Evolutionary conservation across 2,113 vertebrate genomes (phyloP).

Genomic region (Petromus typicus): DNA sequence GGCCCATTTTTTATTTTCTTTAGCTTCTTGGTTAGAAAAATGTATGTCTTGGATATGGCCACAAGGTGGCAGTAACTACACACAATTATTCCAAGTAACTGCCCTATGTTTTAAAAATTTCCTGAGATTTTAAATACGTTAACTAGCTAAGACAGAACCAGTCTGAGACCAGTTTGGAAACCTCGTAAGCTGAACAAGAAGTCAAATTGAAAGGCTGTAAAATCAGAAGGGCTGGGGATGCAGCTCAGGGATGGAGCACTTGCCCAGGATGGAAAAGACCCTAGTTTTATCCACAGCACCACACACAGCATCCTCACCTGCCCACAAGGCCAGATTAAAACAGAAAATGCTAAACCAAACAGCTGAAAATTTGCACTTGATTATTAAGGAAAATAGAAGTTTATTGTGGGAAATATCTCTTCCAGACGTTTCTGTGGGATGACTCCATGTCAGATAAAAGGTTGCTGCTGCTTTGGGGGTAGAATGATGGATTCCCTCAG

Average conservation of each 20-base stretch:
- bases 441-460: not conserved
- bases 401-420: not conserved
- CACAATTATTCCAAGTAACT: not conserved
- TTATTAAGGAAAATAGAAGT: not conserved
- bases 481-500: not conserved
- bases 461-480: not conserved
- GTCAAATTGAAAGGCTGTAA: not conserved
- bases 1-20: not conserved
- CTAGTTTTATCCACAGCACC: not conserved
- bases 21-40: not conserved
- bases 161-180: not conserved
- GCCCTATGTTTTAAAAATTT: not conserved
- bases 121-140: not conserved
- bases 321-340: not conserved
- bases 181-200: not conserved
- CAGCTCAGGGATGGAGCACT: not conserved
- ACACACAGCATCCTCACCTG: not conserved
- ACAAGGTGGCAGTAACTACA: conserved; percentile 40
- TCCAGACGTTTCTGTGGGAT: not conserved
- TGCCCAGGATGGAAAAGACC: not conserved
- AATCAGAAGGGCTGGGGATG: not conserved
- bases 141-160: not conserved
- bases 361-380: not conserved
- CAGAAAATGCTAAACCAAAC: not conserved
- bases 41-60: not conserved